These are phyloP conservation scores for Falcunculus frontatus DNA, from an alignment of 2,113 vertebrate species.

Conservation along the genomic window DNA sequence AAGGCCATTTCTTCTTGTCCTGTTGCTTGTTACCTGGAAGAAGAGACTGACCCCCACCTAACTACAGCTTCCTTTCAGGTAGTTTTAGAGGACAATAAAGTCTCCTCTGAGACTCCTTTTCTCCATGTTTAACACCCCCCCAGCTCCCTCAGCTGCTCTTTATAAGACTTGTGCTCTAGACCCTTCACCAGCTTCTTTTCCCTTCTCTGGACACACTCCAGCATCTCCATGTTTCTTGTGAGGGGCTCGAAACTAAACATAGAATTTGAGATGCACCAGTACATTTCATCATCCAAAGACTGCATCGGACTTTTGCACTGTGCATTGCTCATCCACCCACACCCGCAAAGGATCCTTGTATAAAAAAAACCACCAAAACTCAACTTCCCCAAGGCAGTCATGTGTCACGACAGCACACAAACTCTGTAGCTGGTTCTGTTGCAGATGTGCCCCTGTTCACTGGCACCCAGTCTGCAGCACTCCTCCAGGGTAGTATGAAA, in stretches of 20 bases:
- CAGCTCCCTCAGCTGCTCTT: background rate
- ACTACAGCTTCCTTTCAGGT: background rate
- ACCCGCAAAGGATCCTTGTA: background rate
- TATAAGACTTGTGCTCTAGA: background rate
- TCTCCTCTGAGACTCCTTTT: background rate
- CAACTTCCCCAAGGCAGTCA: background rate
- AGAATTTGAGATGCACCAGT: background rate
- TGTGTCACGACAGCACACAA: background rate
- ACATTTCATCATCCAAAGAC: background rate
- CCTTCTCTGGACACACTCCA: background rate
- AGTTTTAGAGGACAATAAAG: background rate
- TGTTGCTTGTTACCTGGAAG: background rate
- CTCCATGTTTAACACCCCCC: background rate
- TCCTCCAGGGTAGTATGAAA: background rate
- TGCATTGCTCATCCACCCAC: background rate
- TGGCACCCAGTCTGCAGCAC: rapidly evolving
- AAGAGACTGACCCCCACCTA: background rate
- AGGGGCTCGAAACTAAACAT: background rate
- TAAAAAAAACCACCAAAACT: background rate
- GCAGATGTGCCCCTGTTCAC: rapidly evolving
- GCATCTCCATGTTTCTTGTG: background rate
- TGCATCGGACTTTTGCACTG: background rate
- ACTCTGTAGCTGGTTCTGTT: background rate
- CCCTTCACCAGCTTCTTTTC: background rate
- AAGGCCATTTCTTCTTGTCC: background rate